Evolutionary conservation across 64 coral and sea anemone genomes (phyloP).

Genomic region (Montipora cactus): DNA sequence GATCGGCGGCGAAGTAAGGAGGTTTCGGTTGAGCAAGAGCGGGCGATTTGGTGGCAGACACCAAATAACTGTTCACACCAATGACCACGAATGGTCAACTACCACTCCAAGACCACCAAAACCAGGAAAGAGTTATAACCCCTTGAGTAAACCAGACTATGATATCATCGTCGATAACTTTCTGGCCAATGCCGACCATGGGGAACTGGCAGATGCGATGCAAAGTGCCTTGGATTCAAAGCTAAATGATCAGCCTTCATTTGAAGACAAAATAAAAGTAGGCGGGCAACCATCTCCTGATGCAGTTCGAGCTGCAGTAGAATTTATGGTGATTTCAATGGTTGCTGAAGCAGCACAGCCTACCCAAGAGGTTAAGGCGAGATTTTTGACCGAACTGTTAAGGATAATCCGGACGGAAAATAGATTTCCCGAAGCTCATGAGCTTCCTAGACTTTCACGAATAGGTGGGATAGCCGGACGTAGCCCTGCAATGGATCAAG

Average conservation of each 20-base stretch:
- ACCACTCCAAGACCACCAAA: conserved; percentile 14
- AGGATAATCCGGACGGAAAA: background rate
- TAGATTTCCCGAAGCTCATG: conserved; percentile 7
- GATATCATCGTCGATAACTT: conserved; percentile 44
- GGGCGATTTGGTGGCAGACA: background rate
- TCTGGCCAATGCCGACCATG: background rate
- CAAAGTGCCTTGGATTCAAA: conserved; percentile 10
- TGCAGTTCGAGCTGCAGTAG: conserved; percentile 40
- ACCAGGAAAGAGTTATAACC: background rate
- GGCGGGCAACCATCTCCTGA: background rate
- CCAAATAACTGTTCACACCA: conserved; percentile 27
- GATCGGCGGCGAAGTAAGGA: conserved; percentile 32
- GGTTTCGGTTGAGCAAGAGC: conserved; percentile 55
- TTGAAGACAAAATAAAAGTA: background rate
- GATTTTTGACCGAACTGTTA: conserved; percentile 25
- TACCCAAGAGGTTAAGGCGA: conserved; percentile 6
- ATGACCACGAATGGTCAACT: conserved; percentile 47
- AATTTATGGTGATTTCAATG: conserved; percentile 64
- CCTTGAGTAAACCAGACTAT: conserved; percentile 2
- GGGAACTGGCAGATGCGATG: conserved; percentile 9
- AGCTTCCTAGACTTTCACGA: conserved; percentile 38
- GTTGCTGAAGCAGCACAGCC: conserved; percentile 63
- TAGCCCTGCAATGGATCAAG: conserved; percentile 4
- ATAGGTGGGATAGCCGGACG: conserved; percentile 23
- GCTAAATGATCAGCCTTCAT: conserved; percentile 27